Evolutionary conservation across 2,797 vertebrate species (phyloP), one percentile per base, ranked within the genome.

Genomic region (Rallus crepitans): DNA sequence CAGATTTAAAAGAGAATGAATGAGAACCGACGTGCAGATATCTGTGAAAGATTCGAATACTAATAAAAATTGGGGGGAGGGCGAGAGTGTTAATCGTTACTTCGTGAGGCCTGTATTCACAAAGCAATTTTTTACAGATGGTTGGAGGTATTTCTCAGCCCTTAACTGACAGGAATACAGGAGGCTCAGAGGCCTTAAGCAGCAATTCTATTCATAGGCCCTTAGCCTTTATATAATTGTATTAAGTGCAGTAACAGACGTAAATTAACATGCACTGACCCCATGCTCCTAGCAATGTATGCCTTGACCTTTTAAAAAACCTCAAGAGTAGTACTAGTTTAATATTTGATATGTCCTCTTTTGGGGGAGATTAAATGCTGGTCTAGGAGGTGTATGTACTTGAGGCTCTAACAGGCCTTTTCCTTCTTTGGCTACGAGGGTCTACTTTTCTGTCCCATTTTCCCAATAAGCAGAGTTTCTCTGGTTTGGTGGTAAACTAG

Each of bases 141-240:
- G 85, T 89, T 94, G 90, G 82, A 94, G 70, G 82, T 91, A 95
- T 94, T 94, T 87, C 85, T 91, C 77, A 87, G 76, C 66, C 87
- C 70, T 78, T 70, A 91, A 89, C 82, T 94, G 89, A 88, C 80
- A 93, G 70, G 77, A 81, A 89, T 87, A 91, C 59, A 72, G 87
- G 80, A 95, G 85, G 39, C 80, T 94, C 80, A 53, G 77, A 96
- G 94, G 94, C 96, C 94, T 97, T 87, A 61, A 94, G 91, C 87
- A 96, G 80, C 88, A 95, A 65, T 89, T 94, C 90, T 91, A 92
- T 84, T 94, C 88, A 82, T 15, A 95, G 95, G 91, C 90, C 88
- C 86, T 96, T 90, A 87, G 93, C 93, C 88, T 96, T 94, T 94
- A 87, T 87, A 73, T 96, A 95, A 95, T 95, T 89, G 70, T 65